Evolutionary conservation across 2,888 invertebrate genomes (phyloP).

Genomic region (Artemia sinica): DNA sequence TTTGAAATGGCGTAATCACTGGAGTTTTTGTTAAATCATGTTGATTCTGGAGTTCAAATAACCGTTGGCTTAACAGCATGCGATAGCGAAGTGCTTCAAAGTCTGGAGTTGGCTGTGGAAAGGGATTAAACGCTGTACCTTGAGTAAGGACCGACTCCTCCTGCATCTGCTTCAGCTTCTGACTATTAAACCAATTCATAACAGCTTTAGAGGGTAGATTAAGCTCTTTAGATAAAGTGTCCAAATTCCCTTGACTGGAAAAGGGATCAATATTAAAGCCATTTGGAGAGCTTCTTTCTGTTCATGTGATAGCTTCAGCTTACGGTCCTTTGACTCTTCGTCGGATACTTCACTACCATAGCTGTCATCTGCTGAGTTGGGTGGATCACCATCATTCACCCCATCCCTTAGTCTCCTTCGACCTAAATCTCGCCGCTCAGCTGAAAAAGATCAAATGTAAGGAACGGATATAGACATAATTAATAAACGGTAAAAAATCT

Average conservation of each 20-base stretch:
- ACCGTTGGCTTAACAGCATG: slow-evolving; percentile 66
- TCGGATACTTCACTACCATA: slow-evolving; percentile 24
- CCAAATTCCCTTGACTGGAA: slow-evolving; percentile 88
- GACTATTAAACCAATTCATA: slow-evolving; percentile 99
- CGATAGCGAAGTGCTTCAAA: slow-evolving; percentile 86
- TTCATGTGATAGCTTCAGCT: slow-evolving; percentile 92
- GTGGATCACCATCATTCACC: slow-evolving; percentile 73
- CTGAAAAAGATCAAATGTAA: not conserved
- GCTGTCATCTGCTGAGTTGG: slow-evolving; percentile 67
- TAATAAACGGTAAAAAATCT: too few relatives aligned
- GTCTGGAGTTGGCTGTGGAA: slow-evolving; percentile 11
- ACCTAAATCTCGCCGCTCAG: slow-evolving; percentile 48
- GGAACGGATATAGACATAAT: not conserved
- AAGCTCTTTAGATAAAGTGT: slow-evolving; percentile 78
- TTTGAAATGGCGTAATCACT: slow-evolving; percentile 21
- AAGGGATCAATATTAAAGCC: slow-evolving; percentile 88
- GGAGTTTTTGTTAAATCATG: slow-evolving; percentile 41
- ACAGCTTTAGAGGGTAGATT: slow-evolving; percentile 85
- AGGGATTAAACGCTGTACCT: not conserved
- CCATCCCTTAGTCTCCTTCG: slow-evolving; percentile 69
- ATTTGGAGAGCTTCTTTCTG: slow-evolving; percentile 88
- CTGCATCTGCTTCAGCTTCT: slow-evolving; percentile 61
- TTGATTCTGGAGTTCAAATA: slow-evolving; percentile 70
- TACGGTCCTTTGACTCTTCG: slow-evolving; percentile 60
- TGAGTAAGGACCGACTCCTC: slow-evolving; percentile 13